Conservation (phyloP, 2,797 vertebrate genomes). For the Enteromius anoplus region DNA sequence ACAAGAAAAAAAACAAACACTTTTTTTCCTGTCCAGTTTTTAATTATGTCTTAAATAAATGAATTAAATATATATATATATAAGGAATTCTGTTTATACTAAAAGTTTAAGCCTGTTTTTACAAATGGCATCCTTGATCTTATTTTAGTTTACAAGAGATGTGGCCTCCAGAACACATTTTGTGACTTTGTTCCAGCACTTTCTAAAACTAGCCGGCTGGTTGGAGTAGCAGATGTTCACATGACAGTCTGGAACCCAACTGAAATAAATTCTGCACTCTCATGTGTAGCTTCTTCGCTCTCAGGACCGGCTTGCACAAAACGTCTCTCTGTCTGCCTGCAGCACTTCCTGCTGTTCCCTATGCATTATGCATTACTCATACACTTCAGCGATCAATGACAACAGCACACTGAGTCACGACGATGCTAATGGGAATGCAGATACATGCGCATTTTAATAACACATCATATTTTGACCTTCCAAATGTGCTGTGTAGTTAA, state of each 20-base stretch:
- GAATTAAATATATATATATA: not conserved
- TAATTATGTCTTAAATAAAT: too few relatives aligned
- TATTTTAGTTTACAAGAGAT: not conserved
- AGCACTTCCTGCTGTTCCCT: slow-evolving; percentile 7
- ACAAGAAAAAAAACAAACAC: not conserved
- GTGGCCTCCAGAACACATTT: not conserved
- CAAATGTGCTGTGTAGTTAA: slow-evolving; percentile 24
- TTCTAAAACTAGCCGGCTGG: not conserved
- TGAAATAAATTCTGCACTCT: slow-evolving; percentile 3
- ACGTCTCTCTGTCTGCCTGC: slow-evolving; percentile 1
- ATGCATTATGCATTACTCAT: slow-evolving; percentile 38
- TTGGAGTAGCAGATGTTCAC: not conserved
- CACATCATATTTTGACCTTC: slow-evolving; percentile 35
- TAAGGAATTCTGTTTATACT: not conserved
- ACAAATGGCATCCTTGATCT: not conserved
- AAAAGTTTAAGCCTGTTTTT: not conserved
- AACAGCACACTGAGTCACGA: slow-evolving; percentile 19
- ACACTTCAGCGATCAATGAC: slow-evolving; percentile 40
- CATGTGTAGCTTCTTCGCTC: not conserved
- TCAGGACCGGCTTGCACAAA: not conserved
- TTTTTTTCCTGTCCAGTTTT: too few relatives aligned
- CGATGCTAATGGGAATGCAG: slow-evolving; percentile 50
- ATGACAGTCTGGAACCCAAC: not conserved
- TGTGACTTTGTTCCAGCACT: not conserved
- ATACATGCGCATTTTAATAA: slow-evolving; percentile 65